Evolutionary conservation across 1,140 invertebrate species (phyloP), one percentile per base, ranked within the genome.

Genomic region (Mactra quadrangularis): DNA sequence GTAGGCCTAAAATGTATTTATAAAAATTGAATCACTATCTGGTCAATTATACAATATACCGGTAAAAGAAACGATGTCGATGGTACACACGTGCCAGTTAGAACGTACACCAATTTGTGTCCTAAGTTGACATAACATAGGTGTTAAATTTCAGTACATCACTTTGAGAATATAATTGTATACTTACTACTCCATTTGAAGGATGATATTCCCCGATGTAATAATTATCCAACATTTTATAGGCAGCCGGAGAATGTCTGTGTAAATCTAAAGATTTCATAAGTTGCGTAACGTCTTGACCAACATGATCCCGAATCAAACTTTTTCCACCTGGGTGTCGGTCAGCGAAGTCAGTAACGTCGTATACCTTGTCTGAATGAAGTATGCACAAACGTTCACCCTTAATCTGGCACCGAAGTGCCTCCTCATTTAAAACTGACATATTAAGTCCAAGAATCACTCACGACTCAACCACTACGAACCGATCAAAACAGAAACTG

Each of bases 301-400:
- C 93, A 15, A 88, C 88, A 38, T 91, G 79, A 57, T 90, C 81
- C 71, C 83, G 35, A 4, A 93, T 77, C 1, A 92, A 70, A 74
- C 91, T 89, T 17, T 79, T 62, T 1, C 93, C 93, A 55, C 93
- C 93, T 19, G 93, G 93, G 84, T 93, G 93, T 25, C 89, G 87
- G 13, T 82, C 76, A 11, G 86, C 89, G 77, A 93, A 93, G 11
- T 90, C 87, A 1, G 91, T 88, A 29, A 93, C 86, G 84, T 93
- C 92, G 74, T 93, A 93, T 19, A 92, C 86, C 25, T 87, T 87
- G 1, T 89, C 90, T 19, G 89, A 83, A 22, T 89, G 59, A n/a
- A 88, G 77, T 17, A 93, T 74, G 29, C 78, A 82, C n/a, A 71
- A 71, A 45, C 78, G 55, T 13, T 64, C 78, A 71, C 78, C 45